These are phyloP conservation scores for Iphiclides podalirius DNA, from an alignment of 2,888 invertebrate genomes.

Conservation along the genomic window DNA sequence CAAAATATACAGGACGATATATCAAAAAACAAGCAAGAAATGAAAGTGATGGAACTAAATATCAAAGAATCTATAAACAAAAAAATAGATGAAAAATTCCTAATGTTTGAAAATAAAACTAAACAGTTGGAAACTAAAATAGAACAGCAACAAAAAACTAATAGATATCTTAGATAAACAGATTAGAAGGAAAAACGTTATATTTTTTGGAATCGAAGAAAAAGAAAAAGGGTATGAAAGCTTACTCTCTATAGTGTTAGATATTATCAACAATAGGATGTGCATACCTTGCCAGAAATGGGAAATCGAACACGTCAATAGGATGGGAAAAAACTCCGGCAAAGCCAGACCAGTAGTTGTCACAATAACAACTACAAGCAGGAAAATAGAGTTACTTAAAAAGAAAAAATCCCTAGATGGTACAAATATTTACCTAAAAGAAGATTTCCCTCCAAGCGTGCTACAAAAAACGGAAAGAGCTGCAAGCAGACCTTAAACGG, in stretches of 20 bases:
- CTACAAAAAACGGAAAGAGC: conserved; percentile 30
- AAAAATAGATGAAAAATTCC: not conserved
- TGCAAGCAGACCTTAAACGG: conserved; percentile 28
- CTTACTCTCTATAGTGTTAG: conserved; percentile 11
- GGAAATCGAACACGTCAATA: conserved; percentile 25
- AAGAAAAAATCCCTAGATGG: conserved; percentile 23
- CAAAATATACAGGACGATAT: too few relatives aligned
- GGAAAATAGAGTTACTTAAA: conserved; percentile 31
- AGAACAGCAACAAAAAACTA: conserved; percentile 3
- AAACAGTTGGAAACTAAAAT: not conserved
- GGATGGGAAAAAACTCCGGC: conserved; percentile 20
- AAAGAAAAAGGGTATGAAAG: conserved; percentile 24
- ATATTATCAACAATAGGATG: conserved; percentile 24
- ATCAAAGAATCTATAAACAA: not conserved
- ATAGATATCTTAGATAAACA: conserved; percentile 30
- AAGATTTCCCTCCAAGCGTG: conserved; percentile 29
- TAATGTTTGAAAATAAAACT: not conserved
- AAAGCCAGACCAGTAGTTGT: conserved; percentile 25
- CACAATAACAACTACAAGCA: conserved; percentile 25
- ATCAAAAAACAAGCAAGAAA: too few relatives aligned
- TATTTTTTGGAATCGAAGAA: too few relatives aligned
- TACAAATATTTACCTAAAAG: conserved; percentile 28
- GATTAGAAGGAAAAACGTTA: conserved; percentile 28
- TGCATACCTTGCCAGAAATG: conserved; percentile 19
- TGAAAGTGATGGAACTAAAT: too few relatives aligned